Percentiles rank a stretch among this genome's conserved stretches.
Conservation (phyloP, 2,113 vertebrate genomes). For the Symphodus melops region DNA sequence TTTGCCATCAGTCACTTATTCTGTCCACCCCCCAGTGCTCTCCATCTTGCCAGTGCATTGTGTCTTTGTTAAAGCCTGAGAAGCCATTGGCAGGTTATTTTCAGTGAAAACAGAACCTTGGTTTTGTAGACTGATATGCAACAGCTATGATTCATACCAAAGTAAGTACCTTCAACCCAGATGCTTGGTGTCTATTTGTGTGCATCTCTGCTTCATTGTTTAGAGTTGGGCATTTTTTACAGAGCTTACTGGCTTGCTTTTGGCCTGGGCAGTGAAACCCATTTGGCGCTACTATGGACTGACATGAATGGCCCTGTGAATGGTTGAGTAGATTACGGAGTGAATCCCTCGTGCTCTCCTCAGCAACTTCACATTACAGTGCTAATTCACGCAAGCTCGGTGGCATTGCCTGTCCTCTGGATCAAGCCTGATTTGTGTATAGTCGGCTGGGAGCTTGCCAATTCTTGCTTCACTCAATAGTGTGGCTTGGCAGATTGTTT, state of each 20-base stretch:
- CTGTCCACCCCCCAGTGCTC: conserved; percentile 2
- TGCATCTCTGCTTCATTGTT: conserved; percentile 45
- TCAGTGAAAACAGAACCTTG: conserved; percentile 38
- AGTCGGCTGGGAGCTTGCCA: conserved; percentile 51
- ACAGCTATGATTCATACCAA: conserved; percentile 37
- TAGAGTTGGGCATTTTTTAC: conserved; percentile 81
- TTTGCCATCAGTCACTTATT: conserved; percentile 10
- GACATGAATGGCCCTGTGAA: conserved; percentile 76
- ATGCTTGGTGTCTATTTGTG: conserved; percentile 47
- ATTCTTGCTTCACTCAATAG: conserved; percentile 21
- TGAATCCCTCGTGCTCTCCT: conserved; percentile 62
- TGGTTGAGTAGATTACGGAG: conserved; percentile 76
- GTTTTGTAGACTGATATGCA: conserved; percentile 50
- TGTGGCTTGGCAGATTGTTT: background rate
- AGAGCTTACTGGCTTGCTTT: conserved; percentile 72
- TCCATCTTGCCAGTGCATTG: conserved; percentile 27
- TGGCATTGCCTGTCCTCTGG: conserved; percentile 65
- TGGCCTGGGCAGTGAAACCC: conserved; percentile 75
- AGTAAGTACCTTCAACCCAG: conserved; percentile 57
- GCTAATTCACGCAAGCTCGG: conserved; percentile 69
- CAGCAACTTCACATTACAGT: conserved; percentile 74
- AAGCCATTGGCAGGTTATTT: conserved; percentile 55
- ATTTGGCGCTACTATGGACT: conserved; percentile 83
- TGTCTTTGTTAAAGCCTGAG: conserved; percentile 35
- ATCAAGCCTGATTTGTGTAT: conserved; percentile 70